Base-by-base conservation (phyloP, 2,888 invertebrate species). In the Neocrepidodera transversa region DNA sequence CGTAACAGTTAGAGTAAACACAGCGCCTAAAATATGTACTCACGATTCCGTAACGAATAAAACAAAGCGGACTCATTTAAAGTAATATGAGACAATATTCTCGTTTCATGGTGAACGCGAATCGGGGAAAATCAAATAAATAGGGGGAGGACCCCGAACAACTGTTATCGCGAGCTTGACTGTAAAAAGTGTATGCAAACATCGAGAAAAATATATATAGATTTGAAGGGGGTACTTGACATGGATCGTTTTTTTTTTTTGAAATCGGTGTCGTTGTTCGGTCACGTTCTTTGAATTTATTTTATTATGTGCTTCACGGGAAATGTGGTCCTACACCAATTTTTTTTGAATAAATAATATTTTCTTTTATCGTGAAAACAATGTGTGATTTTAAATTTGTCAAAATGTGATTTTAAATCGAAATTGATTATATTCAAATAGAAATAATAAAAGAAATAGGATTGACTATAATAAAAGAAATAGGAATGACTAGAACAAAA, bases 31-130 rank as follows among this genome's bases (percentile, higher is more conserved):
- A 67, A 66, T 68, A 64, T 69, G 64, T 64, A 63, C 54, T 61
- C 56, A 58, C 60, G 63, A 52, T 56, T 47, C 62, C 58, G 62
- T 63, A 66, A 67, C 66, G 61, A 65, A 65, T 67, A 65, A 65
- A 66, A 67, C 64, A 68, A 67, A 66, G 65, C 60, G 61, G 42
- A 62, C 60, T 62, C 65, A 60, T 64, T 65, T 64, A 62, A 62
- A 55, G 55, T 65, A 61, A 68, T 63, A 51, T 43, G 62, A 60
- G 40, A 62, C 64, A 64, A 66, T 40, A 62, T 62, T 65, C 62
- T 62, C 58, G n/a, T 62, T 23, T 52, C 35, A 43, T 51, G 62
- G 48, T 36, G 36, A 36, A 54, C 54, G 36, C 17, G 54, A 51
- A 51, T 51, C 49, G 63, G 61, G 61, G 60, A 60, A 66, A 66